Evolutionary conservation across 2,113 vertebrate genomes (phyloP), one percentile per base, ranked within the genome.

Genomic region (Macquaria australasica): DNA sequence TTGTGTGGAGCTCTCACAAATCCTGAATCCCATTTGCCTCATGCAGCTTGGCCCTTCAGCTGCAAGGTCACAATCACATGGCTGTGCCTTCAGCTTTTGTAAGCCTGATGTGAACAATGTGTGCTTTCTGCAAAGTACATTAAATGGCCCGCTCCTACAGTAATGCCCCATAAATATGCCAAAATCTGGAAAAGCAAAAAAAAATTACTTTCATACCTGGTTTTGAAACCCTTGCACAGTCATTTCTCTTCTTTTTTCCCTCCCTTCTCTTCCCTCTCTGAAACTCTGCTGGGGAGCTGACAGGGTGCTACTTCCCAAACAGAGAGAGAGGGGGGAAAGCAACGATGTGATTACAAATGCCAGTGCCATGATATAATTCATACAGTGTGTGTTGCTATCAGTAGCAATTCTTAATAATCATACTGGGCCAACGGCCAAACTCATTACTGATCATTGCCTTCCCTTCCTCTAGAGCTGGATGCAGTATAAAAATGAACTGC

Each of bases 121-220:
- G 94, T 91, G 88, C 91, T 92, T 88, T 92, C 89, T 93, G 93
- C 88, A 94, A 93, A 94, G 91, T 95, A 91, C 87, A 95, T 95
- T 91, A 93, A 93, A 95, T 81, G 92, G 88, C 67, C 86, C 23
- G 14, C 88, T 92, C 63, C 80, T 89, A 79, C 89, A 88, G 89
- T 87, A 94, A 95, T 91, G 89, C 87, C 84, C 87, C 90, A 93
- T 95, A 94, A 94, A 95, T 94, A 94, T 94, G 91, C 91, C 94
- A 82, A 89, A 93, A 88, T 92, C 88, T 89, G 77, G 69, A 94
- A 93, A 90, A 93, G 85, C 70, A 84, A 89, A 53, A 73, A 51
- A 59, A 9, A 62, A 55, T 28, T 77, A 91, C 88, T 87, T 93
- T 93, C 88, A 95, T 95, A 94, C 91, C 92, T 95, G 84, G 56